phyloP scores from a whole-genome alignment of 1,140 invertebrate species.

The Sogatella furcifera region DNA sequence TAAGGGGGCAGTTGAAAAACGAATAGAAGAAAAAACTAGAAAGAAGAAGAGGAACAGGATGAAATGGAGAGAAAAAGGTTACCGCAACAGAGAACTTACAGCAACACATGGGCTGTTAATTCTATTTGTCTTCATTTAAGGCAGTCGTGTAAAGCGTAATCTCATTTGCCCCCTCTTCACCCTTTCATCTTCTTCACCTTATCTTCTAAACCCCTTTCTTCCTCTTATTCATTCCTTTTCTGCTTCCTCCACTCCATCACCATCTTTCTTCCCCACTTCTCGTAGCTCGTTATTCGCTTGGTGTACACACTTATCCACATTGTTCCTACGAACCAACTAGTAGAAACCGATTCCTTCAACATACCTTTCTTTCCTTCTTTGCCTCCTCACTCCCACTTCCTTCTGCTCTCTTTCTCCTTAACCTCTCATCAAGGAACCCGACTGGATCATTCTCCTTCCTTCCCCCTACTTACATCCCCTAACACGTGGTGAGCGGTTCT shows the following conservation, averaged over 20 bases:
- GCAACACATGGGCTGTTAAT: constrained; percentile 30
- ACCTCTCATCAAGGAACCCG: no score
- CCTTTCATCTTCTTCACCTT: not conserved
- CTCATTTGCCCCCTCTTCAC: constrained; percentile 20
- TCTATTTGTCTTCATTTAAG: constrained; percentile 28
- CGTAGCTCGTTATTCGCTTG: no score
- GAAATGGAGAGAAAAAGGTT: not conserved
- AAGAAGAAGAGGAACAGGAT: no score
- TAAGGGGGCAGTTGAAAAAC: not conserved
- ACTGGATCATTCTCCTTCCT: no score
- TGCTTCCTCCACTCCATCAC: not conserved
- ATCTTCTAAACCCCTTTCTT: not conserved
- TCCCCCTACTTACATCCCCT: no score
- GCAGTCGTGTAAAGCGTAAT: constrained; percentile 26
- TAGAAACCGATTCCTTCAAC: no score
- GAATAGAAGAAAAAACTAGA: not conserved
- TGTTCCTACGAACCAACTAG: no score
- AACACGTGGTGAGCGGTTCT: no score
- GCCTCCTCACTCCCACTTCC: not conserved
- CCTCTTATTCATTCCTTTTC: no score
- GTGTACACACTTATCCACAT: no score
- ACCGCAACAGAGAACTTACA: not conserved
- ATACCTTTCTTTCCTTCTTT: not conserved
- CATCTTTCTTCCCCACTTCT: not conserved
- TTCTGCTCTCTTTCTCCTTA: not conserved